A percentile compares a stretch with the other conserved stretches of the same genome.
phyloP scores from a whole-genome alignment of 2,888 invertebrate species.

The Furcula furcula region DNA sequence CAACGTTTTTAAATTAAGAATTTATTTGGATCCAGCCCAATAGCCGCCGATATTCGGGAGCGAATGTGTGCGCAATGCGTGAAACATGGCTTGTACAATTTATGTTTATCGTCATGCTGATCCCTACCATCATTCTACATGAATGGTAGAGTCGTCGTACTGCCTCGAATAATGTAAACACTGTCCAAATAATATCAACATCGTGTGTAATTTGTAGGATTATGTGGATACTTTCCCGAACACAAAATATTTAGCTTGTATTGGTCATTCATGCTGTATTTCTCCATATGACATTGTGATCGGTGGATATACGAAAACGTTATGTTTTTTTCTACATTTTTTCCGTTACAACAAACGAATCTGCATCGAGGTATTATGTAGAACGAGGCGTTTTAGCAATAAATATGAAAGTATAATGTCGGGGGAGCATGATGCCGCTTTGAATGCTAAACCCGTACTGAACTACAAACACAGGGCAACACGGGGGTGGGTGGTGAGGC shows the following conservation, averaged over 20 bases:
- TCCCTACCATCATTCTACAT: background rate
- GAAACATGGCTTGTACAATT: slow-evolving; percentile 1
- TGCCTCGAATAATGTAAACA: slow-evolving; percentile 5
- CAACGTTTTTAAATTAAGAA: slow-evolving; percentile 1
- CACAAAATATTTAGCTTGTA: slow-evolving; percentile 5
- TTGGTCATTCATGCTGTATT: background rate
- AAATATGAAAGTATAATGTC: slow-evolving; percentile 77
- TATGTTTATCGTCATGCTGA: slow-evolving; percentile 1
- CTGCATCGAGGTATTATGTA: slow-evolving; percentile 41
- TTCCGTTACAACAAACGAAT: slow-evolving; percentile 31
- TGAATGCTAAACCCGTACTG: slow-evolving; percentile 77
- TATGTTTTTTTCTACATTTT: slow-evolving; percentile 5
- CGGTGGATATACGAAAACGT: background rate
- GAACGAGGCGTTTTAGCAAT: slow-evolving; percentile 68
- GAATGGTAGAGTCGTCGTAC: slow-evolving; percentile 1
- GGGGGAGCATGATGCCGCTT: slow-evolving; percentile 68
- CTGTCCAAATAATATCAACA: slow-evolving; percentile 8
- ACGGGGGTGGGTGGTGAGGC: slow-evolving; percentile 34
- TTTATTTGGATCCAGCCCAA: slow-evolving; percentile 24
- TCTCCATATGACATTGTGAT: no score
- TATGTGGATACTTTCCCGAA: background rate
- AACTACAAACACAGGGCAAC: slow-evolving; percentile 65
- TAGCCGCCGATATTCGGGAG: background rate
- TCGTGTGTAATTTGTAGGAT: slow-evolving; percentile 1
- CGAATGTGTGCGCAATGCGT: slow-evolving; percentile 1